phyloP scores from a whole-genome alignment of 2,888 invertebrate genomes.

The Agonopterix subpropinquella region DNA sequence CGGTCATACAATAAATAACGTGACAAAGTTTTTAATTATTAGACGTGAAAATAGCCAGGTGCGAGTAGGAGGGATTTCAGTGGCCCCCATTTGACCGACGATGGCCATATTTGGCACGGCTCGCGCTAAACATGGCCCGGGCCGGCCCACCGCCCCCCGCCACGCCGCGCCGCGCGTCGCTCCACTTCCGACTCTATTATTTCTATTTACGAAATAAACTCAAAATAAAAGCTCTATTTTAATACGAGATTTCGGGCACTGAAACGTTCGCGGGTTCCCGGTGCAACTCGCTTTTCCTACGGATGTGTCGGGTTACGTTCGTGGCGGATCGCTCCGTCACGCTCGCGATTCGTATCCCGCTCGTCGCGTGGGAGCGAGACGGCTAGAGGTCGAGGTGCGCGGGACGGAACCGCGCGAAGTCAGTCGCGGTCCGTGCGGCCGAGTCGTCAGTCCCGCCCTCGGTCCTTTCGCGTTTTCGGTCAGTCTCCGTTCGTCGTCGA shows the following conservation, averaged over 20 bases:
- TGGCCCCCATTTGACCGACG: constrained; percentile 87
- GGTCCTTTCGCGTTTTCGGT: constrained; percentile 69
- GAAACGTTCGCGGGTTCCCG: constrained; percentile 67
- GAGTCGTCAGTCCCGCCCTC: constrained; percentile 74
- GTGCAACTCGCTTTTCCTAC: constrained; percentile 55
- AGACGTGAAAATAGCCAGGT: constrained; percentile 72
- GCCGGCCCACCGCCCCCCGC: constrained; percentile 70
- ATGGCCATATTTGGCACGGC: constrained; percentile 88
- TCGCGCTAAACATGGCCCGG: constrained; percentile 87
- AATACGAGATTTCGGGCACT: constrained; percentile 67
- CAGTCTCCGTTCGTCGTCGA: constrained; percentile 73
- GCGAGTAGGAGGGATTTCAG: constrained; percentile 84
- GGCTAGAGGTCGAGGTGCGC: constrained; percentile 65
- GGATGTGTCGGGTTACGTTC: constrained; percentile 73
- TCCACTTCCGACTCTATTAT: constrained; percentile 73
- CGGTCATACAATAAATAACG: constrained; percentile 44
- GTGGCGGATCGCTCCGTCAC: constrained; percentile 41
- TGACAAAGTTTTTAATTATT: constrained; percentile 73
- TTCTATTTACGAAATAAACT: constrained; percentile 76
- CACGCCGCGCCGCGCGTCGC: constrained; percentile 42
- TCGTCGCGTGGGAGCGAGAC: constrained; percentile 40
- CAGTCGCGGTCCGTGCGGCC: constrained; percentile 77
- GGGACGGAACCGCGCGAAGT: constrained; percentile 65
- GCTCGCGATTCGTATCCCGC: constrained; percentile 27
- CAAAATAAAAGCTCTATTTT: constrained; percentile 75